Evolutionary conservation across 92 coral and sea anemone genomes (phyloP), one percentile per base, ranked within the genome.

Genomic region (Parazoanthus atlanticus): DNA sequence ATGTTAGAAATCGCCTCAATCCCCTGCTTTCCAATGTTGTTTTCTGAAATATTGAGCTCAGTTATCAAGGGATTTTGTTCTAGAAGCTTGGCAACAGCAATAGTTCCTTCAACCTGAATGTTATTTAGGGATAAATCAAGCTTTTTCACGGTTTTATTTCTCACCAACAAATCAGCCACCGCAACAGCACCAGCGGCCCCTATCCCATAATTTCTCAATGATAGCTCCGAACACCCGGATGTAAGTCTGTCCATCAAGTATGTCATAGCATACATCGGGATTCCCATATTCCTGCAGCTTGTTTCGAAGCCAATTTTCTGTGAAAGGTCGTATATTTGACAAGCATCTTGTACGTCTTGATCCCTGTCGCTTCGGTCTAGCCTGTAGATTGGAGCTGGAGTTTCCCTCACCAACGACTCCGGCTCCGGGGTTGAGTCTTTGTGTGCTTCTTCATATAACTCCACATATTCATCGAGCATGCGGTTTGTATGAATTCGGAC

Each of bases 321-420:
- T 3, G 93, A 86, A 25, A 91, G 84, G 80, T 95, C 95, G 90
- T 92, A 89, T 46, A 95, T 82, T 82, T 85, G 89, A 71, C 99
- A 96, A 23, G 99, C 99, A 82, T 96, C 96, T 82, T 96, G 99
- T 0, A 96, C 95, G 4, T 90, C 98, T 38, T 84, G 86, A 36
- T 93, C 96, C 79, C 99, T 91, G 92, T 96, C 99, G 54, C 83
- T 89, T 47, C 99, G 91, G 85, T 96, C 98, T 88, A 96, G 93
- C 15, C 98, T 93, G 86, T 93, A 92, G 40, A 92, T 92, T 83
- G 77, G 81, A 49, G 89, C 90, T 17, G 89, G 74, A 23, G 76
- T 88, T 26, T 86, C 85, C 5, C 83, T 46, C 36, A 89, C 79
- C 46, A 88, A 71, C 41, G 79, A 72, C 43, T 90, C 88, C 40